A percentile compares a stretch with the other conserved stretches of the same genome.
Evolutionary conservation across 2,113 vertebrate genomes (phyloP).

Genomic region (Ascaphus truei): DNA sequence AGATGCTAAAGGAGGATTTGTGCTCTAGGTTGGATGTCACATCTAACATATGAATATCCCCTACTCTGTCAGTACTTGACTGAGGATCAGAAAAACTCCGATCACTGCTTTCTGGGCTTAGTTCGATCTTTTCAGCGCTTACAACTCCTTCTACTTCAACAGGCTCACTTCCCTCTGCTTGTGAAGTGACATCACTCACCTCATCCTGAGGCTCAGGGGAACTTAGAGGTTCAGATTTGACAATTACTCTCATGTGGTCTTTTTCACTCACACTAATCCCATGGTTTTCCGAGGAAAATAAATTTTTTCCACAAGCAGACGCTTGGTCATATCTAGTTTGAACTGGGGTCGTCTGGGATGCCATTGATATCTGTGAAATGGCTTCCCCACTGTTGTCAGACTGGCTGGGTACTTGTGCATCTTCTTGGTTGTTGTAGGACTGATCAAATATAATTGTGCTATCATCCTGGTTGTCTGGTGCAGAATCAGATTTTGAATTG

Average conservation of each 20-base stretch:
- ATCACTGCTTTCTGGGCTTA: constrained; percentile 92
- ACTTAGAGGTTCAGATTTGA: constrained; percentile 89
- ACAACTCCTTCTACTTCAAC: constrained; percentile 78
- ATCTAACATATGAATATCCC: constrained; percentile 78
- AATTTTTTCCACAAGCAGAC: constrained; percentile 61
- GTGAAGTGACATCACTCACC: constrained; percentile 85
- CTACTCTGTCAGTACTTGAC: constrained; percentile 74
- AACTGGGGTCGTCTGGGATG: constrained; percentile 57
- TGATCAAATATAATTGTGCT: constrained; percentile 62
- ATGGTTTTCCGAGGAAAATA: constrained; percentile 58
- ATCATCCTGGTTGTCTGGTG: constrained; percentile 58
- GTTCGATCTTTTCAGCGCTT: constrained; percentile 83
- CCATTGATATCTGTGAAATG: constrained; percentile 63
- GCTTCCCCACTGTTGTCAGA: constrained; percentile 75
- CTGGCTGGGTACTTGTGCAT: constrained; percentile 92
- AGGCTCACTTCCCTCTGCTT: constrained; percentile 84
- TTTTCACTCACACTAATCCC: constrained; percentile 68
- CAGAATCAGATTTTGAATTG: constrained; percentile 67
- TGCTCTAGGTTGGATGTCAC: constrained; percentile 68
- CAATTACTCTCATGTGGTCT: constrained; percentile 77
- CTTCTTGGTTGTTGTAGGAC: constrained; percentile 73
- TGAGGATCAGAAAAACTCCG: constrained; percentile 89
- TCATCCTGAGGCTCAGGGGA: constrained; percentile 88
- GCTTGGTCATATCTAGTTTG: constrained; percentile 68
- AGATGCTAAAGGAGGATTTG: constrained; percentile 82